phyloP scores from a whole-genome alignment of 2,113 vertebrate species.

The Xiphophorus hellerii region DNA sequence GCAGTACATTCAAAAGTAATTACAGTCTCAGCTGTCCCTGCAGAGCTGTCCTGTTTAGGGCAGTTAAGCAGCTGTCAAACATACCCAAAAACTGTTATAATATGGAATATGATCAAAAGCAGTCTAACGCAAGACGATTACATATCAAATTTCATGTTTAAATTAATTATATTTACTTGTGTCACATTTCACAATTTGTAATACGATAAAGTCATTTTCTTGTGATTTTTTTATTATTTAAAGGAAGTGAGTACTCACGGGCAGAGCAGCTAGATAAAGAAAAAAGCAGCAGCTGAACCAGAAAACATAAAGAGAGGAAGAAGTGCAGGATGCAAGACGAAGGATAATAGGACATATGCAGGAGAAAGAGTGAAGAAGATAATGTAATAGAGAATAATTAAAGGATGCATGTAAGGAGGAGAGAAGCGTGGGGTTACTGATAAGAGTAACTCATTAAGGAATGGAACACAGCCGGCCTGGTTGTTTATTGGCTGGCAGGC shows the following conservation, averaged over 20 bases:
- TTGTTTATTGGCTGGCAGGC: conserved; percentile 68
- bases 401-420: conserved; percentile 55
- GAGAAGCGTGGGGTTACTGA: conserved; percentile 38
- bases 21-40: neutral
- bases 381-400: conserved; percentile 62
- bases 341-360: conserved; percentile 57
- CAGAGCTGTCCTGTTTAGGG: neutral
- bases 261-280: conserved; percentile 25
- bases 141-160: conserved; percentile 7
- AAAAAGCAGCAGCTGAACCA: conserved; percentile 23
- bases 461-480: conserved; percentile 59
- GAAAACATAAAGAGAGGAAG: conserved; percentile 38
- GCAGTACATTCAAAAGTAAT: conserved; percentile 14
- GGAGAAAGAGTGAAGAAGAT: conserved; percentile 38
- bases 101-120: neutral
- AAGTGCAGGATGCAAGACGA: conserved; percentile 45
- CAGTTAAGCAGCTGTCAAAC: neutral
- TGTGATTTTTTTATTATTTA: conserved; percentile 16
- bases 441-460: conserved; percentile 70
- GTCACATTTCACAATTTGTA: conserved; percentile 22
- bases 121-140: conserved; percentile 7
- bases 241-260: conserved; percentile 4
- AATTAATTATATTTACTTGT: conserved; percentile 19
- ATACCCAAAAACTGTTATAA: neutral
- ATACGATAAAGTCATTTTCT: conserved; percentile 31